Evolutionary conservation across 2,888 invertebrate species (phyloP).

Genomic region (Harpalus rubripes): DNA sequence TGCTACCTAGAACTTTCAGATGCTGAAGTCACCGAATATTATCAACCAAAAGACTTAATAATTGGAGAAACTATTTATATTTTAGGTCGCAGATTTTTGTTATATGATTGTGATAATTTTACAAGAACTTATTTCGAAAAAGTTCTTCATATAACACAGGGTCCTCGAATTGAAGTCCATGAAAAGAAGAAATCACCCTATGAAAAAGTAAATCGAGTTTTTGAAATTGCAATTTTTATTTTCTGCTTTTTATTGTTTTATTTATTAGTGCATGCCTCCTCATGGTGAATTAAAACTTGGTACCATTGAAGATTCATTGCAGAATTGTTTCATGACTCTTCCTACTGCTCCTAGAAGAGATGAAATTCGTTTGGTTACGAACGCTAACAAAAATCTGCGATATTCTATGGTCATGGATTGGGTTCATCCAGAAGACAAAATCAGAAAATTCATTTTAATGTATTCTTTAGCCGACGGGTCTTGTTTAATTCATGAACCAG

Average conservation of each 20-base stretch:
- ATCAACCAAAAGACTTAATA: slow-evolving; percentile 87
- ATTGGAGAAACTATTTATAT: slow-evolving; percentile 86
- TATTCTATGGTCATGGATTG: slow-evolving; percentile 89
- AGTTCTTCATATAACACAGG: slow-evolving; percentile 77
- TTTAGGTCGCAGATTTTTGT: slow-evolving; percentile 85
- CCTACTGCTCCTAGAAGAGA: slow-evolving; percentile 88
- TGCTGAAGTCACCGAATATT: slow-evolving; percentile 87
- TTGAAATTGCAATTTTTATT: background rate
- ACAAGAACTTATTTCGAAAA: slow-evolving; percentile 85
- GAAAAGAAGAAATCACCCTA: slow-evolving; percentile 69
- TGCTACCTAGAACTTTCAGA: slow-evolving; percentile 85
- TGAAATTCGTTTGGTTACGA: slow-evolving; percentile 86
- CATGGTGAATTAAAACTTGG: slow-evolving; percentile 85
- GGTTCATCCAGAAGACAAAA: slow-evolving; percentile 88
- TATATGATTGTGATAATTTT: slow-evolving; percentile 89
- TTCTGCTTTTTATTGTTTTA: background rate
- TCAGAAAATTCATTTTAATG: slow-evolving; percentile 86
- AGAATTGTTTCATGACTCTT: slow-evolving; percentile 84
- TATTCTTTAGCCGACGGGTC: slow-evolving; percentile 89
- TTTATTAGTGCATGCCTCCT: slow-evolving; percentile 79
- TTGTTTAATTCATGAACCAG: slow-evolving; percentile 86
- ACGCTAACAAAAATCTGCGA: slow-evolving; percentile 83
- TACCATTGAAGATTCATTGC: slow-evolving; percentile 87
- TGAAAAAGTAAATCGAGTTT: slow-evolving; percentile 42
- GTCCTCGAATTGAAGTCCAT: slow-evolving; percentile 74